A percentile compares a stretch with the other conserved stretches of the same genome.
These are phyloP conservation scores for Torymus texanus DNA, from an alignment of 2,888 invertebrate genomes.

Conservation along the genomic window DNA sequence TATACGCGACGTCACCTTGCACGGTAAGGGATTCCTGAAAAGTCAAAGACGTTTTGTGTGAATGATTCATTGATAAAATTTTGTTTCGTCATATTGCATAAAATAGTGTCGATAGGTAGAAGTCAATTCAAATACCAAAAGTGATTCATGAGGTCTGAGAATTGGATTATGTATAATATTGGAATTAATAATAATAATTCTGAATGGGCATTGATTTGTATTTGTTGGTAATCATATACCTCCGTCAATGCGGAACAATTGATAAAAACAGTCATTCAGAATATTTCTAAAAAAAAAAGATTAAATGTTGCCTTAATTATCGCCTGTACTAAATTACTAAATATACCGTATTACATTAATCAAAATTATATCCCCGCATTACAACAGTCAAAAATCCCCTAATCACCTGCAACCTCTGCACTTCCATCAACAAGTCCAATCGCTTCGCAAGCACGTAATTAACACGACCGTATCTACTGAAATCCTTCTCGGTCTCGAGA, in stretches of 20 bases:
- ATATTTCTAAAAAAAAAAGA: neutral
- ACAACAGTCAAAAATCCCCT: neutral
- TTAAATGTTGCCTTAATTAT: no score
- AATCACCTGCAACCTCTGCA: constrained; percentile 85
- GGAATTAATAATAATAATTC: no score
- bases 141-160: no score
- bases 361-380: no score
- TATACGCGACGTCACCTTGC: constrained; percentile 93
- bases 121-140: no score
- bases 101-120: no score
- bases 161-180: no score
- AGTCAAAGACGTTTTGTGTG: neutral
- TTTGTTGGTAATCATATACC: no score
- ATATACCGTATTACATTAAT: no score
- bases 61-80: neutral
- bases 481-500: constrained; percentile 98
- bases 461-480: constrained; percentile 97
- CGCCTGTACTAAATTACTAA: no score
- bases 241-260: neutral
- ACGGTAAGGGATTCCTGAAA: constrained; percentile 84
- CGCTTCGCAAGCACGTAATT: constrained; percentile 98
- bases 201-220: no score
- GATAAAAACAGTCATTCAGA: constrained; percentile 3
- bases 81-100: neutral
- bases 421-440: constrained; percentile 90